phyloP scores from a whole-genome alignment of 2,888 invertebrate species.

The Alcis repandata region DNA sequence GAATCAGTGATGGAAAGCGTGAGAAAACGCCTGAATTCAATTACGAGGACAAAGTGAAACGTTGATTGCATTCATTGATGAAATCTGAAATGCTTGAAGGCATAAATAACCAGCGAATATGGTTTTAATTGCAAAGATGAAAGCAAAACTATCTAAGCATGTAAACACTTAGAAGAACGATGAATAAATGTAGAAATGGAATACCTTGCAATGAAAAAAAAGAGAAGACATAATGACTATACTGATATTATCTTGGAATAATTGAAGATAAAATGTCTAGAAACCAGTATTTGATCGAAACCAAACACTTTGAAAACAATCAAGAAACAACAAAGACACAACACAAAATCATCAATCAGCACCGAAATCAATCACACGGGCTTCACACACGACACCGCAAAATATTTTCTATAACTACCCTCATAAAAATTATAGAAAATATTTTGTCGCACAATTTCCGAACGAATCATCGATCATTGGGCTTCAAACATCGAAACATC shows the following conservation, averaged over 20 bases:
- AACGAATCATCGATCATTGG: conserved; percentile 53
- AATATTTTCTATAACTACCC: conserved; percentile 36
- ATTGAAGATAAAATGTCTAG: background rate
- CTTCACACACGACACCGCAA: conserved; percentile 16
- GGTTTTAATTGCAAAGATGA: background rate
- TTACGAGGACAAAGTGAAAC: background rate
- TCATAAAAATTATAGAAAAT: conserved; percentile 27
- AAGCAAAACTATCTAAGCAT: background rate
- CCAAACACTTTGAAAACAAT: background rate
- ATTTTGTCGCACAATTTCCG: conserved; percentile 23
- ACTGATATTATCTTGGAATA: background rate
- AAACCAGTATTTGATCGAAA: background rate
- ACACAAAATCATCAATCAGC: conserved; percentile 1
- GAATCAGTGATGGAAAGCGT: background rate
- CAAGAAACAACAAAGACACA: conserved; percentile 19
- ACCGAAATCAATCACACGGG: conserved; percentile 42
- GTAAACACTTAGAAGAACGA: background rate
- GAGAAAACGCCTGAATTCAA: background rate
- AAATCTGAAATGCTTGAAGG: background rate
- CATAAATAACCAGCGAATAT: background rate
- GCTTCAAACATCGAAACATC: conserved; percentile 49
- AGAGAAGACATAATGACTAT: background rate
- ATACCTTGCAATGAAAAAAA: too few relatives aligned
- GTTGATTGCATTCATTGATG: background rate
- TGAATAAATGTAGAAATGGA: too few relatives aligned